Conservation (phyloP, 2,888 invertebrate genomes). For the Oeneis ivallda region DNA sequence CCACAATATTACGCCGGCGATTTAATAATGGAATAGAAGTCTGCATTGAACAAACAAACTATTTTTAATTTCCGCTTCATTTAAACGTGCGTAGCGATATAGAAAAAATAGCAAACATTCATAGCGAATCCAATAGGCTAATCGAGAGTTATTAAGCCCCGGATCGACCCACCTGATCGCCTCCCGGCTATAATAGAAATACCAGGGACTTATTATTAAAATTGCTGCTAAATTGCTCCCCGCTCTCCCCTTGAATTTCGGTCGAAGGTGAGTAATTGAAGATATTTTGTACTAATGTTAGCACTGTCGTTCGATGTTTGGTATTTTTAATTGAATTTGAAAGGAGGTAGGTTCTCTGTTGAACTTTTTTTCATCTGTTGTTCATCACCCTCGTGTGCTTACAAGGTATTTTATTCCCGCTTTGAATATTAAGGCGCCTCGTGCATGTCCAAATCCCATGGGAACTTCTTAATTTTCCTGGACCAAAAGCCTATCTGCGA, state of each 20-base stretch:
- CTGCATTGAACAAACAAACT: slow-evolving; percentile 53
- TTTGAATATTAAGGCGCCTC: no score
- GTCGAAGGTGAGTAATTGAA: slow-evolving; percentile 62
- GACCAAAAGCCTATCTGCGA: no score
- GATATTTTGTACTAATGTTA: slow-evolving; percentile 41
- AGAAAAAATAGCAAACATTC: slow-evolving; percentile 81
- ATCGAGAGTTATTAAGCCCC: slow-evolving; percentile 80
- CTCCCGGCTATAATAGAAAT: slow-evolving; percentile 80
- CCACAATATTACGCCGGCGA: slow-evolving; percentile 43
- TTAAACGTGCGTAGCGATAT: slow-evolving; percentile 66
- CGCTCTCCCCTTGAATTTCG: slow-evolving; percentile 71
- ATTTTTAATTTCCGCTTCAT: slow-evolving; percentile 67
- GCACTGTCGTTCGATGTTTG: slow-evolving; percentile 33
- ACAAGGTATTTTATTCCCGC: no score
- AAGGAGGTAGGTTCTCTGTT: not conserved
- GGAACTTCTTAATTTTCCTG: no score
- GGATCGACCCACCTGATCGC: slow-evolving; percentile 77
- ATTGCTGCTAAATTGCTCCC: slow-evolving; percentile 81
- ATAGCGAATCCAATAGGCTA: slow-evolving; percentile 80
- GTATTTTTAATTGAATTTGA: slow-evolving; percentile 34
- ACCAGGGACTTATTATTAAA: slow-evolving; percentile 82
- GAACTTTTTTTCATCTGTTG: not conserved
- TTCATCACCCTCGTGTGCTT: not conserved
- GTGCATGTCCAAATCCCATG: no score
- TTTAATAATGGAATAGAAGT: slow-evolving; percentile 47